Evolutionary conservation across 2,113 vertebrate genomes (phyloP), one percentile per base, ranked within the genome.

Genomic region (Procavia capensis): DNA sequence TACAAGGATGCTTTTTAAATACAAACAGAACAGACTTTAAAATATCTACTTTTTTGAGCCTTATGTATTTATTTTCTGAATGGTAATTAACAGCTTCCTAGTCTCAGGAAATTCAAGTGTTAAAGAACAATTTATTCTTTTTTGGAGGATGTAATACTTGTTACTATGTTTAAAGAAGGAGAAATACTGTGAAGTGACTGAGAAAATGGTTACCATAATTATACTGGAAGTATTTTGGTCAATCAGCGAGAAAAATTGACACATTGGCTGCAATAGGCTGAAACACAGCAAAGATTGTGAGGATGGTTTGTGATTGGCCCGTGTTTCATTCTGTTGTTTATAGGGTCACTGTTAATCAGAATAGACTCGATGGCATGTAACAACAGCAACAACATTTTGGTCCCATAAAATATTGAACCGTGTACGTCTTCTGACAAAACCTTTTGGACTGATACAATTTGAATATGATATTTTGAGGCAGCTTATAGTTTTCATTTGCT

Each of bases 21-120:
- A 68, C 25, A 43, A 29, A 83, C 17, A 39, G 29, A 8, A 41
- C 76, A 90, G 43, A 34, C 57, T 96, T 97, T 94, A 91, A 92
- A 95, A 89, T 95, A 83, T 78, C 94, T 96, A 68, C 80, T 89
- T 86, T 96, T 94, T 83, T 79, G 16, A 94, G 82, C 39, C 80
- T 97, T 93, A 91, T 96, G 47, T 74, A 91, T 80, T 61, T 74
- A 80, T 34, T 85, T 95, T 95, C 86, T 95, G 66, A 64, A 76
- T 90, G 83, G 88, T 97, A 96, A 96, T 96, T 95, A 95, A 96
- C 90, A 95, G 79, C 41, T 95, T 95, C 75, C 83, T 95, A 85
- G 66, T 92, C 92, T 88, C 57, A 95, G 94, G 94, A 93, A 90
- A 96, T 95, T 96, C 80, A 95, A 95, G 87, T 47, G 79, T 93